Evolutionary conservation across 2,113 vertebrate genomes (phyloP).

Genomic region (Chloropsis hardwickii): DNA sequence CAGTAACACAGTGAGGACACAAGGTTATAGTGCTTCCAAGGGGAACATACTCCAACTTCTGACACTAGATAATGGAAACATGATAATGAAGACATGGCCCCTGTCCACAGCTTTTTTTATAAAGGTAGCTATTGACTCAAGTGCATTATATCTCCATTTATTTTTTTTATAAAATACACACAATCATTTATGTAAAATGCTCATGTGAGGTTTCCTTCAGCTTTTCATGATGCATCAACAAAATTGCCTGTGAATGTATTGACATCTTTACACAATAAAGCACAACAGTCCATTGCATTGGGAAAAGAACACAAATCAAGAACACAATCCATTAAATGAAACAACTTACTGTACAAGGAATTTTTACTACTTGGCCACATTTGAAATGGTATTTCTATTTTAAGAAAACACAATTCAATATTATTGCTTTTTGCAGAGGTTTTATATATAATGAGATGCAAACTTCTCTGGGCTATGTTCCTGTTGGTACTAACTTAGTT

Average conservation of each 20-base stretch:
- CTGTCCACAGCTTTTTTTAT: background rate
- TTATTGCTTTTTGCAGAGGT: background rate
- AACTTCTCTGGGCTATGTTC: background rate
- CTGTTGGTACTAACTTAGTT: background rate
- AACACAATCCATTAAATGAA: background rate
- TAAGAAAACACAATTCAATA: background rate
- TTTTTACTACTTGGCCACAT: background rate
- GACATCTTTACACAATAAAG: background rate
- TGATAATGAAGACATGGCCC: background rate
- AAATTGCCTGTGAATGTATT: background rate
- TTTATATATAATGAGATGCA: background rate
- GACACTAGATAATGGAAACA: background rate
- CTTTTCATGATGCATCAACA: background rate
- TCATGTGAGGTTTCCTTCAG: background rate
- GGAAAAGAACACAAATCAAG: background rate
- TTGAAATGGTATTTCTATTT: background rate
- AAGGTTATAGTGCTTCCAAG: background rate
- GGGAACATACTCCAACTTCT: background rate
- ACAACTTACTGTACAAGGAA: background rate
- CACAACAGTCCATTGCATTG: background rate
- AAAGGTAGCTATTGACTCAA: background rate
- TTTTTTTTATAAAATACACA: background rate
- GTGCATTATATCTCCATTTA: background rate
- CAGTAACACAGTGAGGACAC: background rate
- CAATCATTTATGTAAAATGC: background rate